Conservation (phyloP, 1,140 invertebrate species). For the Muscidifurax raptorellus region DNA sequence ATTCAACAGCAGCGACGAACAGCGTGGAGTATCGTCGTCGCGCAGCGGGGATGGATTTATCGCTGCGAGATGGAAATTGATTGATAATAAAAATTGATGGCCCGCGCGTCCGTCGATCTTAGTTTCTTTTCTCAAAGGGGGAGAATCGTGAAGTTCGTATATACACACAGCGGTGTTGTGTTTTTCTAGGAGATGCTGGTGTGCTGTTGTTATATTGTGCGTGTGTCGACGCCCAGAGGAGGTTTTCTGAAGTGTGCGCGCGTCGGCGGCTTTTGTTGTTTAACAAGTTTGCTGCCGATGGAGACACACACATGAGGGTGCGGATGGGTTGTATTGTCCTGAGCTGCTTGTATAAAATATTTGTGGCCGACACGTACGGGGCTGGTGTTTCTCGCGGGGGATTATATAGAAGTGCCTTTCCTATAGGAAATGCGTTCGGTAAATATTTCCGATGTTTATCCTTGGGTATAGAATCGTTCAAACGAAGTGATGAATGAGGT, state of each 20-base stretch:
- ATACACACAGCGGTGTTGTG: not conserved
- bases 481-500: no score
- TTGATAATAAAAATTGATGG: conserved; percentile 50
- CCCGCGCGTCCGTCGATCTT: not conserved
- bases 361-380: not conserved
- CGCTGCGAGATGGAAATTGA: conserved; percentile 38
- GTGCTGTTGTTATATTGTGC: not conserved
- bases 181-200: not conserved
- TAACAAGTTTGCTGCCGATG: not conserved
- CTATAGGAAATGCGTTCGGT: no score
- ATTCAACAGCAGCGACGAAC: no score
- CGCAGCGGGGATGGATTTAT: conserved; percentile 32
- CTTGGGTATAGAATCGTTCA: no score
- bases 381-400: no score
- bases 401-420: no score
- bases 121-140: not conserved
- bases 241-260: no score
- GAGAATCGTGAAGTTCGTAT: not conserved
- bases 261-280: not conserved
- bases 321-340: not conserved
- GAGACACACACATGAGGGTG: not conserved
- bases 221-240: not conserved
- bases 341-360: conserved; percentile 7
- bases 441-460: no score
- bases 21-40: no score